Evolutionary conservation across 2,888 invertebrate genomes (phyloP), one percentile per base, ranked within the genome.

Genomic region (Pilophorus perplexus): DNA sequence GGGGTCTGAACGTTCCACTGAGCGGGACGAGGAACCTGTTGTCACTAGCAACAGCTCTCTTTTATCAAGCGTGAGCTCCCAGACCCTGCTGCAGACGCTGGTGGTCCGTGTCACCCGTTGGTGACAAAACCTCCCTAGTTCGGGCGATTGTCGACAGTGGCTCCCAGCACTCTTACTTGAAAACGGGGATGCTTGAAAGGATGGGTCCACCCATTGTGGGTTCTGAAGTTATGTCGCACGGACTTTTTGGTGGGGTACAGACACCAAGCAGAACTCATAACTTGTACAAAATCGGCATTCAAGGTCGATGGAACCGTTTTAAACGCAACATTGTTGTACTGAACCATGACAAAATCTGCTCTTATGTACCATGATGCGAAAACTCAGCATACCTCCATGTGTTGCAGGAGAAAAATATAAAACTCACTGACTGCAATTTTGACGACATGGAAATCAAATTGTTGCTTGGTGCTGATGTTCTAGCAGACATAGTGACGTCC

Each of bases 171-270:
- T 42, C 59, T 8, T 59, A 59, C 14, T 14, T 59, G 27, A 42
- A 33, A 14, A 22, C 25, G 10, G 44, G 42, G 8, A 12, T 44
- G 6, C 23, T 18, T 3, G 2, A 48, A 2, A 12, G 6, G 1
- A 18, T 59, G 10, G 23, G 40, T 59, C 44, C 25, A 10, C 27
- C 25, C 2, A 18, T 44, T 22, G 14, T 59, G 2, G 23, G 59
- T 6, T 14, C 3, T 20, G 59, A 59, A 44, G 4, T 16, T n/a
- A 16, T 59, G 42, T 18, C 4, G 18, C 59, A 59, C 20, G 40
- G 42, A 14, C 23, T 59, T 40, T 59, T 59, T 59, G 59, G 59
- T 3, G 59, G 59, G 2, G 23, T 59, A 20, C 23, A 44, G 16
- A 59, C 42, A 5, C 16, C 12, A 42, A 22, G 14, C 2, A 20